These are phyloP conservation scores for Macroramphosus scolopax DNA, from an alignment of 2,797 vertebrate species.

Conservation along the genomic window DNA sequence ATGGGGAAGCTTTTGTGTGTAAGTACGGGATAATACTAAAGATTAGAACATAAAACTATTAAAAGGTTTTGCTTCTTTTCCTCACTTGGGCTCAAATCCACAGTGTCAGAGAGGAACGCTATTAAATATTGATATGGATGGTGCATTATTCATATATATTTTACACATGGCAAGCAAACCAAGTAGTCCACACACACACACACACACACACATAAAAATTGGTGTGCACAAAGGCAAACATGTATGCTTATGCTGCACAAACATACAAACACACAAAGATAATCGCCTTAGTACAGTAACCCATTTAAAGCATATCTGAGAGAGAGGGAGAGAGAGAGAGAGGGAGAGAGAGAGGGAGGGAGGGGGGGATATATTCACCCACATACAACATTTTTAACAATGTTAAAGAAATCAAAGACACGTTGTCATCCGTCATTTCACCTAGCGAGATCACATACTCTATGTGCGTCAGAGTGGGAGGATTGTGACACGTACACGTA, in stretches of 20 bases:
- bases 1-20: constrained; percentile 52
- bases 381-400: constrained; percentile 61
- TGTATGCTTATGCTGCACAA: constrained; percentile 36
- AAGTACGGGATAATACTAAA: constrained; percentile 59
- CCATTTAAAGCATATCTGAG: constrained; percentile 69
- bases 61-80: constrained; percentile 53
- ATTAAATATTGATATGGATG: constrained; percentile 64
- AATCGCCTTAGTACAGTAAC: constrained; percentile 72
- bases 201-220: constrained; percentile 17
- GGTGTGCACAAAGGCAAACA: constrained; percentile 34
- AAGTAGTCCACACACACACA: constrained; percentile 18
- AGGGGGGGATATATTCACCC: constrained; percentile 51
- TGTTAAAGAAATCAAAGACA: constrained; percentile 70
- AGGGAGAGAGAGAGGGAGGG: constrained; percentile 16
- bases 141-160: constrained; percentile 66
- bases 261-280: constrained; percentile 34
- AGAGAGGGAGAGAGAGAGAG: constrained; percentile 16
- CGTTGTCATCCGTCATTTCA: constrained; percentile 66
- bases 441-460: constrained; percentile 35
- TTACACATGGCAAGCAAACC: constrained; percentile 51
- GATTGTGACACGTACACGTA: too few species aligned
- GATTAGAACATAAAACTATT: constrained; percentile 65
- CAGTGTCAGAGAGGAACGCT: constrained; percentile 51
- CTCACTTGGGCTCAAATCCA: constrained; percentile 50
- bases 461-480: too few species aligned